These are phyloP conservation scores for Hoplias malabaricus DNA, from an alignment of 2,113 vertebrate species.

Conservation along the genomic window DNA sequence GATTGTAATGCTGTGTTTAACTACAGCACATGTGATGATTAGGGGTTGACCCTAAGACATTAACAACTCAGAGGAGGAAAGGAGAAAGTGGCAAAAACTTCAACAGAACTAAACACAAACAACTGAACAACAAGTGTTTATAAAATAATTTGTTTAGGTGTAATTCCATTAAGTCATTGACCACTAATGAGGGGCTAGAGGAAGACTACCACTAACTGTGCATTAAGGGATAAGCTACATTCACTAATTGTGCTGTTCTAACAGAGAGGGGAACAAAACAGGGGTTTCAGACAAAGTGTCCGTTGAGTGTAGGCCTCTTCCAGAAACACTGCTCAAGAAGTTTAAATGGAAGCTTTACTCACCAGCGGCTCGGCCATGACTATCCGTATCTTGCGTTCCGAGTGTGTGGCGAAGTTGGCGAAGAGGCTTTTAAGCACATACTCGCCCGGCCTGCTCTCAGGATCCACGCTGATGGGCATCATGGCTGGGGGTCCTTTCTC, in stretches of 20 bases:
- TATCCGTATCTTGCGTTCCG: slow-evolving; percentile 93
- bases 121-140: no score
- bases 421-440: slow-evolving; percentile 96
- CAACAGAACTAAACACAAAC: neutral
- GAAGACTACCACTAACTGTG: no score
- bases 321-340: neutral
- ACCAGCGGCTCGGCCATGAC: slow-evolving; percentile 98
- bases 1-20: neutral
- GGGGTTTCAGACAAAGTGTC: no score
- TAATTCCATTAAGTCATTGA: no score
- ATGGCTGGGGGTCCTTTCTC: slow-evolving; percentile 90
- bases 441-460: slow-evolving; percentile 94
- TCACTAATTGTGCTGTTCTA: no score
- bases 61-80: neutral
- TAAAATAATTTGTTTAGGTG: no score
- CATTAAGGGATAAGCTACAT: no score
- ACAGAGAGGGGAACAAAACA: no score
- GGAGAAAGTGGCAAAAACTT: no score
- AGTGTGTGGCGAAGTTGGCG: slow-evolving; percentile 89
- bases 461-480: slow-evolving; percentile 89
- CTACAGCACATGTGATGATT: neutral
- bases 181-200: no score
- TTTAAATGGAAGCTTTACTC: slow-evolving; percentile 73
- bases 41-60: neutral
- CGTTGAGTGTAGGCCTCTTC: no score